Evolutionary conservation across 2,797 vertebrate species (phyloP).

Genomic region (Lepidocolaptes lacrymiger): DNA sequence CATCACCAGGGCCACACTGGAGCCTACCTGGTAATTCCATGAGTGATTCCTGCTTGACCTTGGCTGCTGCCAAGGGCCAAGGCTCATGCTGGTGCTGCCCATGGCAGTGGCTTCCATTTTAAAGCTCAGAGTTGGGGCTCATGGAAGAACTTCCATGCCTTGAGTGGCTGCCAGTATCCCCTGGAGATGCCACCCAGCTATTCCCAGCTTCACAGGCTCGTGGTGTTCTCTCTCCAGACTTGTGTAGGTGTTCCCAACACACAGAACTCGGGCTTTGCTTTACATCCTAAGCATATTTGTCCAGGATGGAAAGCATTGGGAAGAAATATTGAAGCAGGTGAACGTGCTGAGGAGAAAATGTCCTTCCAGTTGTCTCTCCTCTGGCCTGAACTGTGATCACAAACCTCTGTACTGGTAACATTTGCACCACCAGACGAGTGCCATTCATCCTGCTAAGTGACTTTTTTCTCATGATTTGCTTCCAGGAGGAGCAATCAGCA

Average conservation of each 20-base stretch:
- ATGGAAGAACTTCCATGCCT: background rate
- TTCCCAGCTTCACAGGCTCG: constrained; percentile 24
- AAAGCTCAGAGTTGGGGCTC: background rate
- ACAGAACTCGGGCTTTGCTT: background rate
- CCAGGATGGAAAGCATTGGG: background rate
- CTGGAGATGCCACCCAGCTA: constrained; percentile 51
- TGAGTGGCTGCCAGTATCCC: background rate
- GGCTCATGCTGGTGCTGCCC: fast-evolving
- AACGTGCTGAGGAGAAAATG: background rate
- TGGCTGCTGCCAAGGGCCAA: background rate
- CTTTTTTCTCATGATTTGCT: background rate
- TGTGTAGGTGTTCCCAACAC: constrained; percentile 53
- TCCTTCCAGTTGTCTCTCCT: background rate
- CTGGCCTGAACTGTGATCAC: background rate
- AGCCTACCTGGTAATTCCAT: background rate
- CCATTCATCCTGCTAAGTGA: background rate
- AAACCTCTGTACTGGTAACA: background rate
- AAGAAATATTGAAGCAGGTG: background rate
- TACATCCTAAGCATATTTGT: background rate
- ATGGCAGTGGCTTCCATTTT: background rate
- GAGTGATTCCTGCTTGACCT: background rate
- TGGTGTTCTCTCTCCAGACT: constrained; percentile 58
- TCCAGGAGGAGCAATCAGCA: background rate
- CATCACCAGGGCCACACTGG: fast-evolving
- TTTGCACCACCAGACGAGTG: background rate